A percentile compares a stretch with the other conserved stretches of the same genome.
Conservation (phyloP, 1,140 invertebrate genomes). For the Drosophila ananassae region DNA sequence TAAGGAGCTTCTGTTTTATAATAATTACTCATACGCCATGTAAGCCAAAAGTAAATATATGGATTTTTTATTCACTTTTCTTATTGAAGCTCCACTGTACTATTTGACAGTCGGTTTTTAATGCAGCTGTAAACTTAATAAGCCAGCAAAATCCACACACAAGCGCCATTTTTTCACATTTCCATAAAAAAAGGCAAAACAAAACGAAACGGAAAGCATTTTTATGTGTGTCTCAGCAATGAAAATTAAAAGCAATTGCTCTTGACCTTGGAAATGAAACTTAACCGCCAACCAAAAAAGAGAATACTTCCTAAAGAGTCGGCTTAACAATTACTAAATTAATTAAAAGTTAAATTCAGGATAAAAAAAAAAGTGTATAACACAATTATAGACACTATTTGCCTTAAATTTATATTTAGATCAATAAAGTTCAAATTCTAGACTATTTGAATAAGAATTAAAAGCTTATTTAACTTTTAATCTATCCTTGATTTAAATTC, state of each 20-base stretch:
- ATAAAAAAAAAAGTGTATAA: background rate
- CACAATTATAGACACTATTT: background rate
- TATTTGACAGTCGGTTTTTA: background rate
- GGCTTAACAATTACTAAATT: background rate
- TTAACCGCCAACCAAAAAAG: background rate
- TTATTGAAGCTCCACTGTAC: background rate
- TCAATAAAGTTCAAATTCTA: too few species aligned
- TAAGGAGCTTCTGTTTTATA: background rate
- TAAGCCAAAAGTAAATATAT: background rate
- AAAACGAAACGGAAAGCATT: background rate
- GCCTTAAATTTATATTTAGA: too few species aligned
- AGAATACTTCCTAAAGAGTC: background rate
- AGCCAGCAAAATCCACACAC: background rate
- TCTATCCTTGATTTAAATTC: too few species aligned
- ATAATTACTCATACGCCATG: background rate
- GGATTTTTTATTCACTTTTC: background rate
- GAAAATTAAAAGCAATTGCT: background rate
- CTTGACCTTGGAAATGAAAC: background rate
- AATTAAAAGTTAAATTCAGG: background rate
- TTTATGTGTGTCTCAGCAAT: background rate
- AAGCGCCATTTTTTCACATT: background rate
- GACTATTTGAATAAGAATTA: too few species aligned
- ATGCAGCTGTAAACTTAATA: conserved; percentile 2
- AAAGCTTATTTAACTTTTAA: too few species aligned
- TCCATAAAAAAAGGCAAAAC: background rate